Evolutionary conservation across 30 jellyfish, hydroid and myxozoan species (phyloP).

Genomic region (Hydractinia symbiolongicarpus): DNA sequence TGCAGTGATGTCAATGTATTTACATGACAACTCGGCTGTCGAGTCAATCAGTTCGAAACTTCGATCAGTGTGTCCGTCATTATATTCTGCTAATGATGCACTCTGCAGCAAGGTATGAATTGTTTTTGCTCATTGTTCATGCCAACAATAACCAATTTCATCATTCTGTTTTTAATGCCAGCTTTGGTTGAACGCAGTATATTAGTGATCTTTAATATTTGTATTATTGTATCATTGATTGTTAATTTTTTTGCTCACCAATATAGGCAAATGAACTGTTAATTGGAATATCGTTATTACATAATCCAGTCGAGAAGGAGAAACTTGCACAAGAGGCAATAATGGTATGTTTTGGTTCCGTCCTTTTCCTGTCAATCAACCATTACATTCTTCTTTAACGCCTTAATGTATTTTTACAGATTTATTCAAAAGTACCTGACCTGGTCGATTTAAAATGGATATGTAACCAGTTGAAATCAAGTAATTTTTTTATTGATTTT

Average conservation of each 20-base stretch:
- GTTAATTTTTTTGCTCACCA: not conserved
- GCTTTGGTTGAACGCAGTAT: not conserved
- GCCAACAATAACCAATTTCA: not conserved
- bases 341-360: constrained; percentile 33
- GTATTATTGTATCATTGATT: not conserved
- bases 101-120: constrained; percentile 56
- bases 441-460: constrained; percentile 78
- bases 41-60: constrained; percentile 69
- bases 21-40: constrained; percentile 78
- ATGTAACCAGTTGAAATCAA: constrained; percentile 62
- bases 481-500: constrained; percentile 27
- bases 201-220: not conserved
- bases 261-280: constrained; percentile 77
- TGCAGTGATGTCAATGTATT: constrained; percentile 63
- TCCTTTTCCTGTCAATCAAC: not conserved
- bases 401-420: constrained; percentile 6
- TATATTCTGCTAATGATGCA: constrained; percentile 88
- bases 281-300: constrained; percentile 33
- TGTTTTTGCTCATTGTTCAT: not conserved
- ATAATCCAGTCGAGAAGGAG: constrained; percentile 46
- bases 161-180: not conserved
- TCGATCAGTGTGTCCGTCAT: constrained; percentile 71
- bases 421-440: constrained; percentile 69
- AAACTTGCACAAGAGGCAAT: constrained; percentile 54
- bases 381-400: not conserved